Conservation (phyloP, 1,140 invertebrate genomes). For the Bombus haemorrhoidalis region DNA sequence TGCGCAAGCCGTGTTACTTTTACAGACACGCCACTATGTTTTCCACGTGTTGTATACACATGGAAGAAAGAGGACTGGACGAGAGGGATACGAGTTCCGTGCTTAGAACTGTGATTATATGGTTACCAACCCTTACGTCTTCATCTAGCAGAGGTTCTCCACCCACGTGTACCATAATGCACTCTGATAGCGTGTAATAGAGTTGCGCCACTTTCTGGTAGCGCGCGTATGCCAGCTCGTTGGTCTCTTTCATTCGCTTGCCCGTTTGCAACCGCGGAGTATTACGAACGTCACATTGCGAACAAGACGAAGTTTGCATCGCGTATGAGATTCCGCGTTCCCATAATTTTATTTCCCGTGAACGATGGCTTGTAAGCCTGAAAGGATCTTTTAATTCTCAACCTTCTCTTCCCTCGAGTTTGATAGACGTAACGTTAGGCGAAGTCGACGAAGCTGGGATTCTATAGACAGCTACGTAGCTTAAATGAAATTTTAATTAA, state of each 20-base stretch:
- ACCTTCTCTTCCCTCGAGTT: background rate
- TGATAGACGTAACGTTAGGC: background rate
- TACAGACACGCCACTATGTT: conserved; percentile 41
- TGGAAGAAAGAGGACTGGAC: conserved; percentile 32
- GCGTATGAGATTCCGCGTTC: conserved; percentile 25
- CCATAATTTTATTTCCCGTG: background rate
- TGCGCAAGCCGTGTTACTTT: conserved; percentile 69
- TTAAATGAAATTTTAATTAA: too few relatives aligned
- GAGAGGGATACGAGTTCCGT: conserved; percentile 36
- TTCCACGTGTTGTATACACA: conserved; percentile 7
- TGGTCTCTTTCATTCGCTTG: background rate
- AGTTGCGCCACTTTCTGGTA: conserved; percentile 72
- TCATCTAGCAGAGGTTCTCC: conserved; percentile 67
- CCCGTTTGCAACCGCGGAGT: background rate
- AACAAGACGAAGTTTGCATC: conserved; percentile 31
- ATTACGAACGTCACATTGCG: conserved; percentile 38
- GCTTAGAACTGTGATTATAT: conserved; percentile 70
- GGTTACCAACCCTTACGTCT: conserved; percentile 69
- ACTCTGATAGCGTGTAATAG: conserved; percentile 72
- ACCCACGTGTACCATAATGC: conserved; percentile 65
- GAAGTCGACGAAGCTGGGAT: too few relatives aligned
- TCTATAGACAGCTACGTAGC: too few relatives aligned
- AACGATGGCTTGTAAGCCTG: background rate
- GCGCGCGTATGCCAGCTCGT: background rate
- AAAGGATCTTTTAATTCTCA: background rate